Evolutionary conservation across 2,797 vertebrate genomes (phyloP).

Genomic region (Enteromius treurensis): DNA sequence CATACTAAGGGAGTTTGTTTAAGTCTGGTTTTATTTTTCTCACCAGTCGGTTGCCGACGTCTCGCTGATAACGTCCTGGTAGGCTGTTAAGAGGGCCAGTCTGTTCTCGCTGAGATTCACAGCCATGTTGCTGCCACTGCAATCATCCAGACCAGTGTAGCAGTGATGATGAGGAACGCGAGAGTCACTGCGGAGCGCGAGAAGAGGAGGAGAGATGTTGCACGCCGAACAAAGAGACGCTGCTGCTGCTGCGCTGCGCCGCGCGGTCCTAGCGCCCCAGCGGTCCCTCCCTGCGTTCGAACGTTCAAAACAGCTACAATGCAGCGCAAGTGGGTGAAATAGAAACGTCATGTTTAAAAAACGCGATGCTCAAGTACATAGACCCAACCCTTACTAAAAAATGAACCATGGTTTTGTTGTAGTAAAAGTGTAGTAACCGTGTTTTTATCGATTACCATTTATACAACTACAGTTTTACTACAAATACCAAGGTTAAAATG

Average conservation of each 20-base stretch:
- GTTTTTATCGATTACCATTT: too few species aligned
- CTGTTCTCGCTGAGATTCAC: constrained; percentile 93
- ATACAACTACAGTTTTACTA: too few species aligned
- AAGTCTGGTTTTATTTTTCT: constrained; percentile 65
- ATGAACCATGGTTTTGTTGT: too few species aligned
- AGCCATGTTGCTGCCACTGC: constrained; percentile 77
- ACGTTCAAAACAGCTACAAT: background rate
- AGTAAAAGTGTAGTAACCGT: too few species aligned
- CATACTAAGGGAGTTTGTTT: background rate
- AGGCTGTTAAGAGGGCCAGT: constrained; percentile 92
- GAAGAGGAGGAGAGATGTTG: constrained; percentile 63
- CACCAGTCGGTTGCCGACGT: constrained; percentile 91
- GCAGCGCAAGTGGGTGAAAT: background rate
- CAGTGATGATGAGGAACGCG: constrained; percentile 59
- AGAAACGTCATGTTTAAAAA: background rate
- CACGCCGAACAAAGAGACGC: constrained; percentile 75
- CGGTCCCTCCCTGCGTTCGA: accelerated
- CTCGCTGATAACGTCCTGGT: constrained; percentile 95
- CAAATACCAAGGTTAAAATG: too few species aligned
- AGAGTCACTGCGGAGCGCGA: constrained; percentile 60
- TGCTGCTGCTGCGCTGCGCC: constrained; percentile 15
- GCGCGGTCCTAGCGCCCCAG: constrained; percentile 39
- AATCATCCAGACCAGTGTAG: constrained; percentile 76
- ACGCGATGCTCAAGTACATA: background rate
- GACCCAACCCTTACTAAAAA: too few species aligned